Evolutionary conservation across 1,140 invertebrate genomes (phyloP).

Genomic region (Cylas formicarius): DNA sequence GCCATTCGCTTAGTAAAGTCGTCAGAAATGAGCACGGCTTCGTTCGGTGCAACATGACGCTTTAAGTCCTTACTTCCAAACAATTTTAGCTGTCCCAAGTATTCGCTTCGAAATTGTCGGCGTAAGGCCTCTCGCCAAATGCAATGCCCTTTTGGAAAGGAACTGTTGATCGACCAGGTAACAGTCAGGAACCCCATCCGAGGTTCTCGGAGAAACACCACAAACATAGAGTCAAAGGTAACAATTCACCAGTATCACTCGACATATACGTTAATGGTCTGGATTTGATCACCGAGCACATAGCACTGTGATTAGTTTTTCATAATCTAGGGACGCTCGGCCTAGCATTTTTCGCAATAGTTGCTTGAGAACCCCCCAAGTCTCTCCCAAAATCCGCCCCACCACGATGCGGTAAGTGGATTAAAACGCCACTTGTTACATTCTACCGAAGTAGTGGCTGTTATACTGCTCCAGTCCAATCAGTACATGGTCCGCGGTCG

Average conservation of each 20-base stretch:
- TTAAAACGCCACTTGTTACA: slow-evolving; percentile 34
- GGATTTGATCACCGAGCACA: slow-evolving; percentile 32
- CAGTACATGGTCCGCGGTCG: slow-evolving; percentile 22
- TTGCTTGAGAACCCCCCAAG: slow-evolving; percentile 25
- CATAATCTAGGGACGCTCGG: slow-evolving; percentile 25
- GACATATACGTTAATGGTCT: slow-evolving; percentile 32
- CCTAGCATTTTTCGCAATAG: slow-evolving; percentile 32
- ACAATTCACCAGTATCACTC: slow-evolving; percentile 8
- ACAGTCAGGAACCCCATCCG: slow-evolving; percentile 18
- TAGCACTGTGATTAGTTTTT: slow-evolving; percentile 35
- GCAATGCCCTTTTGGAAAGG: slow-evolving; percentile 4
- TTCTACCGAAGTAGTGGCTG: background rate
- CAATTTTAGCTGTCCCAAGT: slow-evolving; percentile 13
- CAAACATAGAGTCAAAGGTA: slow-evolving; percentile 20
- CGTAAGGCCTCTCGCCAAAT: slow-evolving; percentile 7
- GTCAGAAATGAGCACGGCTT: slow-evolving; percentile 12
- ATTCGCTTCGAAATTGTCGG: slow-evolving; percentile 12
- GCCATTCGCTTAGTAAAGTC: slow-evolving; percentile 11
- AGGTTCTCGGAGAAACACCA: slow-evolving; percentile 17
- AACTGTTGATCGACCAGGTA: slow-evolving; percentile 10
- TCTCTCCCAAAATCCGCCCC: slow-evolving; percentile 42
- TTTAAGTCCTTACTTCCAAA: background rate
- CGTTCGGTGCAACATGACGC: background rate
- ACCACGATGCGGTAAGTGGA: slow-evolving; percentile 40
- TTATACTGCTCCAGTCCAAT: slow-evolving; percentile 26